A percentile compares a stretch with the other conserved stretches of the same genome.
Evolutionary conservation across 1,140 invertebrate genomes (phyloP).

Genomic region (Fopius arisanus): DNA sequence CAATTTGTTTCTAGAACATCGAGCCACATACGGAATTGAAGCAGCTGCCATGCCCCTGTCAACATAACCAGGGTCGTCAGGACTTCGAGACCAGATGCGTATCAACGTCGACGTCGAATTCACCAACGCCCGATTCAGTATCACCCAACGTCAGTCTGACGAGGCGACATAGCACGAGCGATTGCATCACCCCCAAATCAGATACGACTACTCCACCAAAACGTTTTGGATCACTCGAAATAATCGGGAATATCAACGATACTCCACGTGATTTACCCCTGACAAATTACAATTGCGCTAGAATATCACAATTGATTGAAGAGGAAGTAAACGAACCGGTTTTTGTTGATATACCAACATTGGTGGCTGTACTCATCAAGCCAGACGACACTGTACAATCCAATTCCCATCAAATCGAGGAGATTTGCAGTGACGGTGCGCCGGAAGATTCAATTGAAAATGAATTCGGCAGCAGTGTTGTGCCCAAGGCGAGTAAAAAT

Average conservation of each 20-base stretch:
- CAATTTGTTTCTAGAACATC: slow-evolving; percentile 38
- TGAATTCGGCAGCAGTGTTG: slow-evolving; percentile 14
- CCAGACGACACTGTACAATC: slow-evolving; percentile 42
- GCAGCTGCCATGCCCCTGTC: slow-evolving; percentile 21
- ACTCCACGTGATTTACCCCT: not conserved
- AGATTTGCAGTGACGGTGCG: slow-evolving; percentile 45
- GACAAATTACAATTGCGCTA: slow-evolving; percentile 39
- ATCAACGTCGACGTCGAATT: slow-evolving; percentile 15
- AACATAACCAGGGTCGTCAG: slow-evolving; percentile 14
- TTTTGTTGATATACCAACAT: slow-evolving; percentile 52
- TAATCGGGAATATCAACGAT: slow-evolving; percentile 26
- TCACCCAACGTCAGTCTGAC: not conserved
- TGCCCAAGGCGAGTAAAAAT: not conserved
- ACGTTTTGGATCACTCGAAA: slow-evolving; percentile 46
- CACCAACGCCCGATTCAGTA: slow-evolving; percentile 9
- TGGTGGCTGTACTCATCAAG: slow-evolving; percentile 54
- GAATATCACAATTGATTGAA: slow-evolving; percentile 41
- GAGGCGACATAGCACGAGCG: slow-evolving; percentile 42
- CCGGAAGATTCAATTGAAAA: slow-evolving; percentile 39
- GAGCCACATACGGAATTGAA: slow-evolving; percentile 30
- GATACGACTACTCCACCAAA: slow-evolving; percentile 18
- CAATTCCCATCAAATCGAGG: slow-evolving; percentile 45
- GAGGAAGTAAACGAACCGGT: slow-evolving; percentile 45
- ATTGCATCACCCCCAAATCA: slow-evolving; percentile 34
- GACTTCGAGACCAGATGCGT: slow-evolving; percentile 7